These are phyloP conservation scores for Synergus gifuensis DNA, from an alignment of 2,888 invertebrate genomes.

Conservation along the genomic window DNA sequence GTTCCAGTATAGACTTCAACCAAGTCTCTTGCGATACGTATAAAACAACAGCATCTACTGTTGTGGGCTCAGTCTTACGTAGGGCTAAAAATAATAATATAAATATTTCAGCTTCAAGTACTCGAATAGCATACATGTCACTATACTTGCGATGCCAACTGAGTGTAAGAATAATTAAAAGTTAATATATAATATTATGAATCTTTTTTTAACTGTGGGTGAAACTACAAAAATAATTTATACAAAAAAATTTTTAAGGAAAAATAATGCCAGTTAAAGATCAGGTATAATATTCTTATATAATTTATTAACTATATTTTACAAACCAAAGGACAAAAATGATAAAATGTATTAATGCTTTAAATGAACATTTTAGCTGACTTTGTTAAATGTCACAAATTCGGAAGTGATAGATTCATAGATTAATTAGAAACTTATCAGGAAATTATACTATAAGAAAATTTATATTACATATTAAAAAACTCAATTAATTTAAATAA, in stretches of 20 bases:
- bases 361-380: not conserved
- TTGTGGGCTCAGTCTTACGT: constrained; percentile 59
- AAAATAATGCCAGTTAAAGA: not conserved
- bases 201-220: not conserved
- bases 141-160: constrained; percentile 15
- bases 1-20: constrained; percentile 70
- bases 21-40: constrained; percentile 73
- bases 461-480: not conserved
- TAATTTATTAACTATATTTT: not conserved
- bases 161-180: not conserved
- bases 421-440: not conserved
- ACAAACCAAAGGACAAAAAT: not conserved
- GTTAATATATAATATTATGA: not conserved
- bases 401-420: not conserved
- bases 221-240: not conserved
- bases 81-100: constrained; percentile 56
- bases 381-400: not conserved
- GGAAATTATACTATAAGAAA: not conserved
- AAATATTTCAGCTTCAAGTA: constrained; percentile 4
- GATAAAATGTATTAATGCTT: not conserved
- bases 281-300: not conserved
- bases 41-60: constrained; percentile 70
- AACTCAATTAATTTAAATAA: not conserved
- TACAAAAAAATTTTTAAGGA: not conserved
- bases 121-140: constrained; percentile 3